Evolutionary conservation across 1,140 invertebrate genomes (phyloP), one percentile per base, ranked within the genome.

Genomic region (Drosophila sproati): DNA sequence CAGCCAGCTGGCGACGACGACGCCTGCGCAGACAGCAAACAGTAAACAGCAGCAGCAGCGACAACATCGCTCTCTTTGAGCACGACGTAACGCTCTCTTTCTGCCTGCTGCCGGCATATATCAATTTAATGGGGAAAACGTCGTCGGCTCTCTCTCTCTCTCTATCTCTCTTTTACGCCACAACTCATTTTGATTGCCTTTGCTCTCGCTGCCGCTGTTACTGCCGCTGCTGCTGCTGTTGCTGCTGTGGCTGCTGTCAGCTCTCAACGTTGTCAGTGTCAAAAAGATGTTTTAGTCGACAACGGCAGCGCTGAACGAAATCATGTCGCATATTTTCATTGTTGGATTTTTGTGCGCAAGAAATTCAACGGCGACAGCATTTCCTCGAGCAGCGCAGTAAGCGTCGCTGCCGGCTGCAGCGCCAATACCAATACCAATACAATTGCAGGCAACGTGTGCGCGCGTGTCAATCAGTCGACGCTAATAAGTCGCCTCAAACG

Each of bases 261-360:
- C 87, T 91, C 80, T 80, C 78, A 76, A 81, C 81, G 80, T 78
- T 91, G 83, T 92, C 89, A 92, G 90, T 91, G 89, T 92, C 91
- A 91, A 92, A 92, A 91, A 90, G 86, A 92, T 92, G 87, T 91
- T 91, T 92, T 91, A 88, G 91, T 91, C 88, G 86, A 80, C 79
- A 77, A 82, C 85, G 82, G 79, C 71, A 87, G 71, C 73, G 71
- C 79, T 80, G 71, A 82, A 88, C 82, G 91, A 70, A 81, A 92
- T 90, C 91, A 92, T 92, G 91, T 92, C 82, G 88, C 79, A 86
- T 63, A 77, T 76, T 73, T 71, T 75, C 39, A 73, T 85, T 78
- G 82, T 73, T 83, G 81, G 35, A 69, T 77, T 86, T 80, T 74
- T 78, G 20, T 20, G 20, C 78, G 76, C 61, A 63, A 72, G 64